Base-by-base conservation (phyloP, 2,113 vertebrate species). In the Podiceps cristatus region DNA sequence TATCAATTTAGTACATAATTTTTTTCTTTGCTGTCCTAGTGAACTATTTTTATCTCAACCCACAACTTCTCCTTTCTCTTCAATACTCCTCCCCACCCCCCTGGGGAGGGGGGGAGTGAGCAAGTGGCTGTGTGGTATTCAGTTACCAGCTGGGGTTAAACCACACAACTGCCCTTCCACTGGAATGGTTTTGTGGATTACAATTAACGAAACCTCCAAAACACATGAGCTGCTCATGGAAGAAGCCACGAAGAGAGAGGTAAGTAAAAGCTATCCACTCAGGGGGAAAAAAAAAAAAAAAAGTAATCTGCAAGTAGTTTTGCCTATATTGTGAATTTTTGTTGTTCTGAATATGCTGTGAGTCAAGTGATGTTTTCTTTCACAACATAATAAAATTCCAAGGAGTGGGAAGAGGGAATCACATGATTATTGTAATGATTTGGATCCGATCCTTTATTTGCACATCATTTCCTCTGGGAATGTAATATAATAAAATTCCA, bases 171-270 rank as follows among this genome's bases (percentile, higher is more conserved):
- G 42, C 37, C 98, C 98, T 7, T 96, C 96, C 13, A 98, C 98
- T 17, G 98, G 99, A 73, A 98, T 99, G 98, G 98, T 99, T 98
- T 95, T 99, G 66, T 99, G 98, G 98, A 94, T 99, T 95, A 99
- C 98, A 96, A 68, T 99, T 35, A 99, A 98, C 75, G 97, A 98
- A 68, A 88, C 98, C 20, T 49, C 95, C 24, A 98, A 99, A 90
- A 98, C 97, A 74, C 96, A 98, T 69, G 72, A 98, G 75, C 96
- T 99, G 78, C 99, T 99, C 63, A 98, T 97, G 97, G 94, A 99
- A 96, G 99, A 98, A 96, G 98, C 98, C 20, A 42, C 96, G 25
- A 95, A 99, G 87, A 99, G 98, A 92, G 97, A 98, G 98, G 99
- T 99, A 94, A 97, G 81, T 71, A 35, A 49, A 69, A 93, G 49